phyloP scores from a whole-genome alignment of 2,888 invertebrate genomes.

The Coelopa pilipes region DNA sequence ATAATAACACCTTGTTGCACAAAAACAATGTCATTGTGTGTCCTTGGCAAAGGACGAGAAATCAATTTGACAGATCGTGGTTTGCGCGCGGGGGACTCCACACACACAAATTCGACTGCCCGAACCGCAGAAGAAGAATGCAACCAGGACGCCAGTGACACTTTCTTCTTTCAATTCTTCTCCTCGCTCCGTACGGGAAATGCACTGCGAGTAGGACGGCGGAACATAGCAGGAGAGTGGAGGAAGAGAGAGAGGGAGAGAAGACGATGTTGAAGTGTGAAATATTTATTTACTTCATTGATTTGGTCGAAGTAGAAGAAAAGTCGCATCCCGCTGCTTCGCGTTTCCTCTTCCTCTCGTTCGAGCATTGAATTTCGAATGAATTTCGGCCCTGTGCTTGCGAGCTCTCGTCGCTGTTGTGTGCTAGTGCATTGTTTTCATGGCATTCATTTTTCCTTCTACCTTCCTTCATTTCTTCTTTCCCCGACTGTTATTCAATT shows the following conservation, averaged over 20 bases:
- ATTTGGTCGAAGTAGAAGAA: conserved; percentile 21
- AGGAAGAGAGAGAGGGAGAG: not conserved
- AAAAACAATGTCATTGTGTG: conserved; percentile 22
- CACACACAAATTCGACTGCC: not conserved
- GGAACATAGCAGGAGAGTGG: no score
- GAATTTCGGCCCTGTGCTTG: not conserved
- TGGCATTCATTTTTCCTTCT: conserved; percentile 5
- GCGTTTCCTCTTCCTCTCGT: not conserved
- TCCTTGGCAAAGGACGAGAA: conserved; percentile 22
- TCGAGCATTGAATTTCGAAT: not conserved
- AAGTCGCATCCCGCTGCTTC: conserved; percentile 7
- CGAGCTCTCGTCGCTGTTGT: not conserved
- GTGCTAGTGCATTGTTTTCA: conserved; percentile 12
- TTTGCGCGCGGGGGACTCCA: conserved; percentile 37
- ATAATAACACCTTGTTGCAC: conserved; percentile 34
- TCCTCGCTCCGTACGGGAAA: not conserved
- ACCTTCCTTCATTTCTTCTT: not conserved
- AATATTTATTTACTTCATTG: conserved; percentile 34
- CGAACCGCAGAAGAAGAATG: not conserved
- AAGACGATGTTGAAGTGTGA: conserved; percentile 29
- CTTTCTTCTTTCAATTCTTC: not conserved
- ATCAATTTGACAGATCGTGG: conserved; percentile 45
- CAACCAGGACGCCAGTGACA: conserved; percentile 4
- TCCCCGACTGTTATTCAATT: no score
- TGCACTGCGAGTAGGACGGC: not conserved